Conservation (phyloP, 2,888 invertebrate species). For the Aphrophora alni region DNA sequence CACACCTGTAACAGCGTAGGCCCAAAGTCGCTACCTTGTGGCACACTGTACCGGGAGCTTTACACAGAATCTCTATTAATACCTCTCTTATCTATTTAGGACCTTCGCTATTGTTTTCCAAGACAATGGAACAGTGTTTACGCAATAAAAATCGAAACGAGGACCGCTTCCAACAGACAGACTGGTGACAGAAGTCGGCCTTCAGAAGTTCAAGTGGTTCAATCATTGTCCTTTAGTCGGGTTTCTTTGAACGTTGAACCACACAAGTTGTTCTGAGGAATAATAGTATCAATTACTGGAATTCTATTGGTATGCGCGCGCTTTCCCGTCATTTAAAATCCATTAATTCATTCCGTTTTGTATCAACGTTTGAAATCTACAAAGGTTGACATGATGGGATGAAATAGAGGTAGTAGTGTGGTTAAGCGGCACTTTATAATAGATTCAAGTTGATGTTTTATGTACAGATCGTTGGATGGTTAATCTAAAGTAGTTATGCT, state of each 20-base stretch:
- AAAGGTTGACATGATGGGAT: not conserved
- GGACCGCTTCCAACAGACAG: not conserved
- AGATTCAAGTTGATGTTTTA: too few species aligned
- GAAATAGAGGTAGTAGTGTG: too few species aligned
- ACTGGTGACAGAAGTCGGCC: not conserved
- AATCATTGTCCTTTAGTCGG: not conserved
- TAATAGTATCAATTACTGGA: not conserved
- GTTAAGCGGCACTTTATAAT: too few species aligned
- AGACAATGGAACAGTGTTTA: not conserved
- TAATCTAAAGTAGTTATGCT: too few species aligned
- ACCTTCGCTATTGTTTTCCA: not conserved
- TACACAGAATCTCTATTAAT: not conserved
- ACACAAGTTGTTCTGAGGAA: not conserved
- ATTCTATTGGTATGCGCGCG: not conserved
- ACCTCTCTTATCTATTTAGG: not conserved
- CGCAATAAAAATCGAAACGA: not conserved
- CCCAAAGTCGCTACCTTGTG: not conserved
- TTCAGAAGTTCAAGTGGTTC: not conserved
- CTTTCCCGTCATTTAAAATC: not conserved
- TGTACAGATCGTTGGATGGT: too few species aligned
- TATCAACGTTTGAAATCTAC: not conserved
- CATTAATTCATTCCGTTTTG: not conserved
- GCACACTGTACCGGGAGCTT: not conserved
- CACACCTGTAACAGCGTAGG: conserved; percentile 2
- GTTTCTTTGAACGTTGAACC: not conserved